Conservation (phyloP, 2,888 invertebrate species). For the Coelinius sp. region DNA sequence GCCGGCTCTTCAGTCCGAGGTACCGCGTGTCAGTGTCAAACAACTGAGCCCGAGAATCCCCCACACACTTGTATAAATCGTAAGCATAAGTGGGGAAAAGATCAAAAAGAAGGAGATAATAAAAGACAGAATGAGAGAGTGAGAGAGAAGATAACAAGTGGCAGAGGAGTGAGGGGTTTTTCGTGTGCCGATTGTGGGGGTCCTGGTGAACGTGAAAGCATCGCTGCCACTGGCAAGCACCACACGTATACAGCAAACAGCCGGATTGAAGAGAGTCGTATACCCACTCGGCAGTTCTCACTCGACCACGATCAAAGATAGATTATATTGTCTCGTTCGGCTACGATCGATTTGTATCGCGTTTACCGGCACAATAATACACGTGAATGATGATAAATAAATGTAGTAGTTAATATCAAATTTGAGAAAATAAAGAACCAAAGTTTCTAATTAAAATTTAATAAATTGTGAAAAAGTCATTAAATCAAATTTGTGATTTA, state of each 20-base stretch:
- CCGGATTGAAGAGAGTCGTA: constrained; percentile 38
- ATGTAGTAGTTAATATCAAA: not conserved
- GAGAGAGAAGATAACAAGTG: constrained; percentile 11
- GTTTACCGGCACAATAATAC: constrained; percentile 2
- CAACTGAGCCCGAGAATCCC: not conserved
- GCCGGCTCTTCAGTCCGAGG: not conserved
- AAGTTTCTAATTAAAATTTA: not conserved
- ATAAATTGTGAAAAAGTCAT: not conserved
- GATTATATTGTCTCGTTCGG: constrained; percentile 64
- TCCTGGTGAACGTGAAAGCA: constrained; percentile 22
- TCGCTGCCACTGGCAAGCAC: constrained; percentile 31
- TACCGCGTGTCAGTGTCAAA: constrained; percentile 26
- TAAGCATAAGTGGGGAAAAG: not conserved
- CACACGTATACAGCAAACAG: constrained; percentile 29
- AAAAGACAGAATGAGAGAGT: not conserved
- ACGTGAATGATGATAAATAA: not conserved
- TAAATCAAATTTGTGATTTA: not conserved
- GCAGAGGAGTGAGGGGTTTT: constrained; percentile 29
- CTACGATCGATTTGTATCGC: constrained; percentile 50
- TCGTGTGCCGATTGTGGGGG: constrained; percentile 15
- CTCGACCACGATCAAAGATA: constrained; percentile 68
- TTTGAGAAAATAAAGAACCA: not conserved
- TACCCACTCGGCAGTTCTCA: constrained; percentile 63
- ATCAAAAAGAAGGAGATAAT: constrained; percentile 17
- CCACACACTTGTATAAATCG: not conserved